Evolutionary conservation across 2,888 invertebrate genomes (phyloP).

Genomic region (Drosophila helvetica): DNA sequence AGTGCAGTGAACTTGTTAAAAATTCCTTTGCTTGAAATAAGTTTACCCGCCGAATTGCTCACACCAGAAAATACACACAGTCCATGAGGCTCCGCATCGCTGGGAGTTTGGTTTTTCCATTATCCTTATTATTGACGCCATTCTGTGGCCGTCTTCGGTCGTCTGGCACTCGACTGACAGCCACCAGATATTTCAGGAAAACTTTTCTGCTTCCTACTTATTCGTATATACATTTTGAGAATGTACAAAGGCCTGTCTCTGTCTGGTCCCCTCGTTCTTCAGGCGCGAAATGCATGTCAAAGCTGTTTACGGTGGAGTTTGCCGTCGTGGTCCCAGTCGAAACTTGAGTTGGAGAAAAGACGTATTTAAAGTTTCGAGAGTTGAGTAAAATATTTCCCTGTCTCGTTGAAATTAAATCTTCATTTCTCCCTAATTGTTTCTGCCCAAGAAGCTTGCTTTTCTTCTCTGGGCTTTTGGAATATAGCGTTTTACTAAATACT

Average conservation of each 20-base stretch:
- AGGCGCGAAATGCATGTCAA: slow-evolving; percentile 50
- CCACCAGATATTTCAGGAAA: slow-evolving; percentile 37
- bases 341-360: slow-evolving; percentile 3
- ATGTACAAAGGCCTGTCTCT: slow-evolving; percentile 30
- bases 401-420: slow-evolving; percentile 31
- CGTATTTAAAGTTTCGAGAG: slow-evolving; percentile 20
- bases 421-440: slow-evolving; percentile 28
- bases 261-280: slow-evolving; percentile 15
- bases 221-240: slow-evolving; percentile 35
- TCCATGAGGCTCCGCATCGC: slow-evolving; percentile 12
- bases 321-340: not conserved
- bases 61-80: too few species aligned
- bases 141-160: slow-evolving; percentile 35
- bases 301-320: slow-evolving; percentile 35
- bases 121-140: slow-evolving; percentile 24
- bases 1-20: too few species aligned
- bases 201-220: slow-evolving; percentile 24
- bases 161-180: slow-evolving; percentile 31
- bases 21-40: slow-evolving; percentile 26
- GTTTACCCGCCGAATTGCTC: slow-evolving; percentile 34
- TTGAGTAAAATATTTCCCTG: slow-evolving; percentile 27
- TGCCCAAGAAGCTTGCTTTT: not conserved
- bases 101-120: not conserved
- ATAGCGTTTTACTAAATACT: not conserved
- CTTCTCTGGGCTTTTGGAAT: too few species aligned